These are phyloP conservation scores for Hirundichthys speculiger DNA, from an alignment of 2,113 vertebrate genomes.

Conservation along the genomic window DNA sequence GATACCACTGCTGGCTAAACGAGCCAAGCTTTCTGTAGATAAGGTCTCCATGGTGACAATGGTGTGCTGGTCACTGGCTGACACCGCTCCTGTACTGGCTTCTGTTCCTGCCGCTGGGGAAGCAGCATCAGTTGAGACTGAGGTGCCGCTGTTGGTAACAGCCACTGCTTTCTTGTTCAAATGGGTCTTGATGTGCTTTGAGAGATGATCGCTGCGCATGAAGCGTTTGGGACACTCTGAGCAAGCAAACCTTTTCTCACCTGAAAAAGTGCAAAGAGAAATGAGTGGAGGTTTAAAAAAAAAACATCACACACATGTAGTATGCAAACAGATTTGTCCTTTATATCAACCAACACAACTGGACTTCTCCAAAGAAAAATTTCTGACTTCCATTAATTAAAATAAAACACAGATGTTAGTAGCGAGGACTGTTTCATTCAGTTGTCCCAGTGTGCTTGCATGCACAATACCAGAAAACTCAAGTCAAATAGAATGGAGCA, in stretches of 20 bases:
- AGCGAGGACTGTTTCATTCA: background rate
- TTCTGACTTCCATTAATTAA: background rate
- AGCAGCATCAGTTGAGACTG: slow-evolving; percentile 67
- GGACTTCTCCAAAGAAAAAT: background rate
- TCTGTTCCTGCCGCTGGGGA: slow-evolving; percentile 72
- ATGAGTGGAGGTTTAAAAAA: background rate
- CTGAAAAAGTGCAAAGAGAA: slow-evolving; percentile 65
- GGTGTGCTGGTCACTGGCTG: slow-evolving; percentile 72
- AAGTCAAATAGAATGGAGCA: background rate
- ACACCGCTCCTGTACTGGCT: slow-evolving; percentile 38
- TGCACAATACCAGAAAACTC: background rate
- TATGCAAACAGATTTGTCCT: no score
- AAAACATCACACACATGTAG: background rate
- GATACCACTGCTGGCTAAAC: slow-evolving; percentile 89
- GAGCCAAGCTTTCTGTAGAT: slow-evolving; percentile 91
- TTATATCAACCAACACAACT: background rate
- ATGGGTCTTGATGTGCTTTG: slow-evolving; percentile 97
- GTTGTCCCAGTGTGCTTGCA: background rate
- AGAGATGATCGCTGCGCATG: slow-evolving; percentile 97
- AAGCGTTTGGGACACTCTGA: slow-evolving; percentile 94
- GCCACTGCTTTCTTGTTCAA: slow-evolving; percentile 87
- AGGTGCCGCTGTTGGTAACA: background rate
- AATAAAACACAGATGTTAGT: background rate
- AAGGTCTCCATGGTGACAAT: slow-evolving; percentile 94
- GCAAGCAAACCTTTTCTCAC: slow-evolving; percentile 94